A percentile compares a stretch with the other conserved stretches of the same genome.
Evolutionary conservation across 2,797 vertebrate genomes (phyloP).

Genomic region (Molossus alvarezi): DNA sequence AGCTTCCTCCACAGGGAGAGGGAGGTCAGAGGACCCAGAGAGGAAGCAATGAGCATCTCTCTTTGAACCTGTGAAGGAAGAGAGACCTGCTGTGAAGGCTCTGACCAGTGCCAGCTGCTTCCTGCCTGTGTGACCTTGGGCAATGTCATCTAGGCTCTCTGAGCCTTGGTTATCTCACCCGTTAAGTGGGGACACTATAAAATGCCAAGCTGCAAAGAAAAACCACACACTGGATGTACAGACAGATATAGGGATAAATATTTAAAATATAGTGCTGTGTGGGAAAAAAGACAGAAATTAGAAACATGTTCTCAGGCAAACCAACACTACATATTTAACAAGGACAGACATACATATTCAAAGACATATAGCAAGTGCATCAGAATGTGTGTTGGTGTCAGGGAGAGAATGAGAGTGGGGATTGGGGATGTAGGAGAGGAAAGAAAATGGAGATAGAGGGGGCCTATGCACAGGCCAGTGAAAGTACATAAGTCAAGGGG

Average conservation of each 20-base stretch:
- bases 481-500: background rate
- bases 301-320: slow-evolving; percentile 8
- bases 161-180: too few relatives aligned
- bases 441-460: background rate
- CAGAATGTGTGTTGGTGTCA: background rate
- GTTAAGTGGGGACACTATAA: too few relatives aligned
- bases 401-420: background rate
- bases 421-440: background rate
- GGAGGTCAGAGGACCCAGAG: background rate
- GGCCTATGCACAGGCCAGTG: background rate
- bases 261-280: background rate
- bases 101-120: background rate
- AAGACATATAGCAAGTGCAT: background rate
- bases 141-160: too few relatives aligned
- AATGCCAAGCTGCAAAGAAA: background rate
- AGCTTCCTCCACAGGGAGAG: background rate
- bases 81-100: background rate
- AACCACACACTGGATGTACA: background rate
- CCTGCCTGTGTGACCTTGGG: background rate
- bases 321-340: background rate
- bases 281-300: background rate
- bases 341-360: background rate
- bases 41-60: background rate
- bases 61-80: background rate
- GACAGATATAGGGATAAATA: background rate